Base-by-base conservation (phyloP, 2,113 vertebrate genomes). In the Scomber japonicus region DNA sequence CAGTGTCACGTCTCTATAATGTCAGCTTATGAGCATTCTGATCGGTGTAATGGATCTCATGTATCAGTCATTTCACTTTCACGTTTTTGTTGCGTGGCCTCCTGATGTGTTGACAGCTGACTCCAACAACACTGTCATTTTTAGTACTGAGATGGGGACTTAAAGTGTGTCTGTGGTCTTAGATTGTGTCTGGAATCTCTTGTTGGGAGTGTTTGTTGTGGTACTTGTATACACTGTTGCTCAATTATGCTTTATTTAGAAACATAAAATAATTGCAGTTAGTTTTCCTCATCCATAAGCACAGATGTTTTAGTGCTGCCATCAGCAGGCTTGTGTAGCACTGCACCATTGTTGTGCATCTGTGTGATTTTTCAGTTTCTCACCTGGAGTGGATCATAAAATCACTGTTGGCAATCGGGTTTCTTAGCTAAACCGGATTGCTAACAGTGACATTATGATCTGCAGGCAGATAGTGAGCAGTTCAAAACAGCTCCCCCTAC, bases 51-150 rank as follows among this genome's bases (percentile, higher is more conserved):
- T 75, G 46, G 19, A 30, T 67, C 19, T 53, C 15, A 63, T 72
- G 21, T 70, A 60, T 73, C 44, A 78, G 44, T 75, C 61, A 55
- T 55, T 72, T 75, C 71, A 70, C 65, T 81, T 67, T 64, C 75
- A 44, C 64, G 53, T 66, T 59, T 69, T 56, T 14, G 15, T 21
- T 11, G 27, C 54, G 50, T 63, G 45, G 4, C 21, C 57, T 40
- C 14, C 48, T 54, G 56, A 79, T 76, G 59, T 30, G 86, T 17
- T 75, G 67, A 80, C 70, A 83, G 49, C 46, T 54, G 24, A 60
- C 15, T 56, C 53, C 27, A 17, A 51, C 51, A 55, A 5, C 27
- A 16, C 71, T 48, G 11, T 3, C 48, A 5, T 16, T 57, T 21
- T 4, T 53, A 17, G 21, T 3, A n/a, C 14, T 31, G 24, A 7